These are phyloP conservation scores for Drosophila seguyi DNA, from an alignment of 1,140 invertebrate genomes.

Conservation along the genomic window DNA sequence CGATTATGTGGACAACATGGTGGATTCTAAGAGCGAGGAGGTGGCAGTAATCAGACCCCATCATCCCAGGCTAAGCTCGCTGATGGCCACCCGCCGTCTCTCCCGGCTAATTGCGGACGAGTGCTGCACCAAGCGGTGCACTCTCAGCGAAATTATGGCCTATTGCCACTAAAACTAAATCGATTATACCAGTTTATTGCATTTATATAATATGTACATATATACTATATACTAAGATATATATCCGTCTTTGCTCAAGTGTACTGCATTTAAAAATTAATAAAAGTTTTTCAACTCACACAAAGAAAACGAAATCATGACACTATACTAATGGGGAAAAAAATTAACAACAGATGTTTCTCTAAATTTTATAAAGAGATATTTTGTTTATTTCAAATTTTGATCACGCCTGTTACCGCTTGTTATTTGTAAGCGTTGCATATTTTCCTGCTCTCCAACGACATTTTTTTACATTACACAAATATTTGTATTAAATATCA, in stretches of 20 bases:
- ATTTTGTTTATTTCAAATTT: not conserved
- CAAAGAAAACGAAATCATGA: not conserved
- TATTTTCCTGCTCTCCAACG: not conserved
- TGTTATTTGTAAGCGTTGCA: not conserved
- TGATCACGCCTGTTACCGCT: not conserved
- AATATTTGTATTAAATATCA: not conserved
- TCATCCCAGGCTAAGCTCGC: slow-evolving; percentile 14
- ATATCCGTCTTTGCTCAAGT: not conserved
- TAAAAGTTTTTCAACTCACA: slow-evolving; percentile 3
- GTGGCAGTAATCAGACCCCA: not conserved
- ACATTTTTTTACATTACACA: not conserved
- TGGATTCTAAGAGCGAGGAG: slow-evolving; percentile 6
- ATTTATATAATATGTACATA: not conserved
- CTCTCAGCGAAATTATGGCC: not conserved
- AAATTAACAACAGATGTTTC: not conserved
- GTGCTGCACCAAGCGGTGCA: slow-evolving; percentile 47
- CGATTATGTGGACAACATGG: slow-evolving; percentile 57
- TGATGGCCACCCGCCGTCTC: slow-evolving; percentile 38
- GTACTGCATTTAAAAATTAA: slow-evolving; percentile 3
- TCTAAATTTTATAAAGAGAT: not conserved
- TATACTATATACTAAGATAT: not conserved
- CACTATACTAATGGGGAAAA: not conserved
- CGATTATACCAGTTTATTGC: slow-evolving; percentile 3
- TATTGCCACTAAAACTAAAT: slow-evolving; percentile 33
- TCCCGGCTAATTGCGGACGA: slow-evolving; percentile 54